Evolutionary conservation across 1,140 invertebrate genomes (phyloP).

Genomic region (Coptotermes formosanus): DNA sequence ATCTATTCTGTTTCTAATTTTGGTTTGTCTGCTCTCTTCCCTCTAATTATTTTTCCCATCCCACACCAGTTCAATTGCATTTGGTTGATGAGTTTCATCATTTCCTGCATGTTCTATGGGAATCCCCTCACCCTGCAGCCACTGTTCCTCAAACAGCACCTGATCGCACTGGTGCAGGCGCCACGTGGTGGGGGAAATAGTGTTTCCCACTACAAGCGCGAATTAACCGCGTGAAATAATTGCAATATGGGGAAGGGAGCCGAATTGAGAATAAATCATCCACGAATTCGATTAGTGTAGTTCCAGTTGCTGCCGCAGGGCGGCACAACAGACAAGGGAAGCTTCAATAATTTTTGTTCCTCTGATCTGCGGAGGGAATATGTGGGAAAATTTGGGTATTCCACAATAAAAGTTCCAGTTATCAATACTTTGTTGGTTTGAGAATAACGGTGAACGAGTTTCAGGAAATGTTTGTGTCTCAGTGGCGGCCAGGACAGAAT

Average conservation of each 20-base stretch:
- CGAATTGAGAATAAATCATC: slow-evolving; percentile 17
- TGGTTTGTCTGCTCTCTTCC: neutral
- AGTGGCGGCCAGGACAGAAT: neutral
- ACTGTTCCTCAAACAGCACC: neutral
- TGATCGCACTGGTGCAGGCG: neutral
- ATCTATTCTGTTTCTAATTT: neutral
- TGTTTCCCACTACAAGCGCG: neutral
- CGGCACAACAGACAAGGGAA: neutral
- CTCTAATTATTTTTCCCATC: neutral
- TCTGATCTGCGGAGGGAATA: neutral
- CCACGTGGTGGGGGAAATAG: neutral
- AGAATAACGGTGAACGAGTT: neutral
- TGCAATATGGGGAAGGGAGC: slow-evolving; percentile 1
- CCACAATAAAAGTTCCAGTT: neutral
- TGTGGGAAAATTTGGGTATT: neutral
- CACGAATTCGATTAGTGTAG: slow-evolving; percentile 9
- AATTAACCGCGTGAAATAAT: slow-evolving; percentile 19
- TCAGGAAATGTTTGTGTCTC: neutral
- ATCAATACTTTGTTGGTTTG: neutral
- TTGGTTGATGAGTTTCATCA: slow-evolving; percentile 18
- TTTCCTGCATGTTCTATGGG: neutral
- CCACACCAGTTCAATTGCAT: slow-evolving; percentile 4
- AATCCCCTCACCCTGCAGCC: neutral
- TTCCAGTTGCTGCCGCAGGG: neutral
- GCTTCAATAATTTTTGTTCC: neutral